Base-by-base conservation (phyloP, 2,113 vertebrate genomes). In the Phyllostomus discolor region DNA sequence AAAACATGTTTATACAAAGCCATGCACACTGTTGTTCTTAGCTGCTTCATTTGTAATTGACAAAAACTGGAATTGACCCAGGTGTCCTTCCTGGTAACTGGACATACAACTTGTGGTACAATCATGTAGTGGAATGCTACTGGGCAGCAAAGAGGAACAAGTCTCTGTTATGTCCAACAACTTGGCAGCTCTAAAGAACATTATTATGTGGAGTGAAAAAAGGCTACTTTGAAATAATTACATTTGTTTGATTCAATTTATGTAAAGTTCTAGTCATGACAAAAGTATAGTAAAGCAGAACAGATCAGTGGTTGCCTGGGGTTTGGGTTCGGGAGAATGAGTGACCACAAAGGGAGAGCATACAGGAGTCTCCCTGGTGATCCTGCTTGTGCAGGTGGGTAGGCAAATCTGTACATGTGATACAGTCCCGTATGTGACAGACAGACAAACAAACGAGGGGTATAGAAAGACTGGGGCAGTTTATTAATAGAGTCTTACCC, bases 71-170 rank as follows among this genome's bases (percentile, higher is more conserved):
- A 48, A 31, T 46, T 41, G 26, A 6, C 19, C 24, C 24, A 2
- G 20, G 1, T 19, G 41, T 50, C 83, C 73, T 48, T 24, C 41
- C 4, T 24, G 24, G 83, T 22, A 10, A 19, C 8, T 22, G 38
- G 64, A 24, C 5, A 8, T 24, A 38, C 73, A 69, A 6, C 3
- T 15, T 1, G 1, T 11, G 48, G 28, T 7, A n/a, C 46, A 15
- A 20, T 35, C 28, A 1, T 12, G 2, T 4, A 4, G 31, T 28
- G 7, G 41, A 17, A 48, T 7, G 10, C 6, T 1, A 5, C 46
- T 59, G 59, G 6, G 35, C 48, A 4, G 5, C 59, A 10, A 26
- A 2, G 20, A 57, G 9, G 5, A 5, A 10, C 6, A 0, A 2
- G 26, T 11, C 24, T 67, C 17, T 4, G 11, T 41, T 69, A 41